phyloP scores from a whole-genome alignment of 2,113 vertebrate species.

The Chaenogobius annularis region DNA sequence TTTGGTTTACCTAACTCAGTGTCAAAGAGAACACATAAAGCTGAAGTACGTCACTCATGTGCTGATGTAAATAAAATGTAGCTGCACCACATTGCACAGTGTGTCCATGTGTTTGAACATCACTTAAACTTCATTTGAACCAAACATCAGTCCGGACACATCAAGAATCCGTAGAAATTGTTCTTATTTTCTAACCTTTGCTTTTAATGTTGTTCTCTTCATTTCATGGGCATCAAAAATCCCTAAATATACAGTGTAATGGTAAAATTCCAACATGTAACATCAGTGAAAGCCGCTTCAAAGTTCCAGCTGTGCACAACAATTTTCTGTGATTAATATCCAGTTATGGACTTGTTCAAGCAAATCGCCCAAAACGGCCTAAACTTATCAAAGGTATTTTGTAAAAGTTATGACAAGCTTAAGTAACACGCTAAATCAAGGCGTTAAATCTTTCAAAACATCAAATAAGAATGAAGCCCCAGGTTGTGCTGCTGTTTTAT shows the following conservation, averaged over 20 bases:
- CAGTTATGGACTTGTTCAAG: conserved; percentile 6
- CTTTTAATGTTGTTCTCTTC: neutral
- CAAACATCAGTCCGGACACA: too few relatives aligned
- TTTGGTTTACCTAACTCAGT: neutral
- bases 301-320: neutral
- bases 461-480: neutral
- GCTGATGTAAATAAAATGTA: too few relatives aligned
- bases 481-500: neutral
- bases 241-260: neutral
- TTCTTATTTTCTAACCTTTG: neutral
- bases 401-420: neutral
- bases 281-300: neutral
- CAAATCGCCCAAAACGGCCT: conserved; percentile 10
- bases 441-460: neutral
- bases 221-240: neutral
- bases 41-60: too few relatives aligned
- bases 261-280: neutral
- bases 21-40: too few relatives aligned
- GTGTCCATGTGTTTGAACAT: too few relatives aligned
- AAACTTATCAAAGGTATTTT: neutral
- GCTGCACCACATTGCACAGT: too few relatives aligned
- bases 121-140: too few relatives aligned
- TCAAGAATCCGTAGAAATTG: too few relatives aligned
- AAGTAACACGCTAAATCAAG: neutral
- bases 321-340: neutral